Evolutionary conservation across 2,797 vertebrate genomes (phyloP), one percentile per base, ranked within the genome.

Genomic region (Dendrocincla fuliginosa): DNA sequence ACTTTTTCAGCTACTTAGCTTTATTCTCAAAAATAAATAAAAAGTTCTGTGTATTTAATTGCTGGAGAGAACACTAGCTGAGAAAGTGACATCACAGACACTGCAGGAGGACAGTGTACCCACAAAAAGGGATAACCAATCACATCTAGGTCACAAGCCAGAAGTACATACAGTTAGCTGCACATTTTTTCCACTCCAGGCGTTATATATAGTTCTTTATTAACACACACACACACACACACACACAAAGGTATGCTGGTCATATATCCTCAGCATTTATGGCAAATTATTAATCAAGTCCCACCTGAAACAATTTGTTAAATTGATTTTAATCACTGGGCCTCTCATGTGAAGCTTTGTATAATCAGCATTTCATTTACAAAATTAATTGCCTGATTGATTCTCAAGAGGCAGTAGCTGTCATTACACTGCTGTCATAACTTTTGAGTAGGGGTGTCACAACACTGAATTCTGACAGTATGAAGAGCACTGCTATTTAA

Each of bases 271-370:
- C 88, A 94, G 96, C 97, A 98, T 97, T 98, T 98, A 98, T 95
- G 90, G 97, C 91, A 98, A 98, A 98, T 98, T 98, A 98, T 98
- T 98, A 98, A 98, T 98, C 98, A 98, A 98, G 98, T 98, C 98
- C 98, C 98, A 98, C 98, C 98, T 98, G 98, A 98, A 98, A 98
- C 98, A 98, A 98, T 99, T 98, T 99, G 98, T 98, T 98, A 98
- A 99, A 99, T 99, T 99, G 99, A 99, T 99, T 99, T 98, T 99
- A 99, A 99, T 99, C 99, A 99, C 98, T 98, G 98, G 98, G 98
- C 99, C 98, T 98, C 96, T 98, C 98, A 98, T 97, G 98, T 98
- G 98, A 98, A 97, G 97, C 98, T 98, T 98, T 98, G 98, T 99
- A 98, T 98, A 99, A 99, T 99, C 99, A 99, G 99, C 98, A 98